Percentiles rank a stretch among this genome's conserved stretches.
Conservation (phyloP, 1,140 invertebrate genomes). For the Drosophila kepulauana region DNA sequence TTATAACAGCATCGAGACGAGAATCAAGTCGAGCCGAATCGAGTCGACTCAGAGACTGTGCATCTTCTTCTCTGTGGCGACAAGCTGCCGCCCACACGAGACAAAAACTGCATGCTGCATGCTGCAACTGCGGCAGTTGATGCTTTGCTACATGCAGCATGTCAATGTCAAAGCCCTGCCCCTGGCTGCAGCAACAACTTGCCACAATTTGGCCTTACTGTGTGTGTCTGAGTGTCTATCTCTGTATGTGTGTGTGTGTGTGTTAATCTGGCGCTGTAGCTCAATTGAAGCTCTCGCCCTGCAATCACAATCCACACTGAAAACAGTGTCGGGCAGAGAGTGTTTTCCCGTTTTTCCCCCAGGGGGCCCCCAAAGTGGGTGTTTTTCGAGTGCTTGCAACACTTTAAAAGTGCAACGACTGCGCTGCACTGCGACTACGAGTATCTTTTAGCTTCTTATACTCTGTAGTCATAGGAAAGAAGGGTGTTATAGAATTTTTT, state of each 20-base stretch:
- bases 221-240: neutral
- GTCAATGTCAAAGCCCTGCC: slow-evolving; percentile 68
- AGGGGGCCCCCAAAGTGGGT: slow-evolving; percentile 47
- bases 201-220: slow-evolving; percentile 32
- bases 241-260: slow-evolving; percentile 23
- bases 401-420: slow-evolving; percentile 76
- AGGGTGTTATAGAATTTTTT: too few relatives aligned
- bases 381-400: slow-evolving; percentile 59
- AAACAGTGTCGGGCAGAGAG: neutral
- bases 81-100: slow-evolving; percentile 59
- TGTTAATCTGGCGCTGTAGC: slow-evolving; percentile 55
- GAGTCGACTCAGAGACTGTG: neutral
- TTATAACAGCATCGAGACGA: neutral
- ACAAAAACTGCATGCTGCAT: slow-evolving; percentile 7
- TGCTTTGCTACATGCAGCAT: slow-evolving; percentile 44
- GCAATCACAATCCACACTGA: slow-evolving; percentile 29
- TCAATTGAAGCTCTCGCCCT: slow-evolving; percentile 61
- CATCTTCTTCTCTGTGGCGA: slow-evolving; percentile 12
- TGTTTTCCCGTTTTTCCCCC: neutral
- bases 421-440: neutral
- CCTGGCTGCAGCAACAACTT: slow-evolving; percentile 37
- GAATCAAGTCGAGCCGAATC: too few relatives aligned
- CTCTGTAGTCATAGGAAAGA: too few relatives aligned
- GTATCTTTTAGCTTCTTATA: too few relatives aligned
- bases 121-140: slow-evolving; percentile 6